These are phyloP conservation scores for Rhagologus leucostigma DNA, from an alignment of 2,113 vertebrate genomes.

Conservation along the genomic window DNA sequence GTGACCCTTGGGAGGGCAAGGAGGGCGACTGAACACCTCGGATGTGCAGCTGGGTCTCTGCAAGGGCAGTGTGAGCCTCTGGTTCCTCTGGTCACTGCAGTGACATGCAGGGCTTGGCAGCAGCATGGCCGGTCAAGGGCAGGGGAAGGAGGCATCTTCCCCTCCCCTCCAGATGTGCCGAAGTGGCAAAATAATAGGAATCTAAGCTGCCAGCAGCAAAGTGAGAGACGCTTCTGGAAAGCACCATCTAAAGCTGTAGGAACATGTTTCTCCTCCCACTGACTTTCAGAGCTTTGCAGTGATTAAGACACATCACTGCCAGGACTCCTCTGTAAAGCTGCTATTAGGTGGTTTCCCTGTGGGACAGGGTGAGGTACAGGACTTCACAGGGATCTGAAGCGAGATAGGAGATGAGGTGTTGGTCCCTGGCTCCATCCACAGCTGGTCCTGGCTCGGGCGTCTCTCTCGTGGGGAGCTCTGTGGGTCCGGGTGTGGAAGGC, in stretches of 20 bases:
- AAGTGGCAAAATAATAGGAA: neutral
- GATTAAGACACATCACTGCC: neutral
- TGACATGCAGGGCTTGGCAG: neutral
- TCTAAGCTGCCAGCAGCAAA: neutral
- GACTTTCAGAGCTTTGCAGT: neutral
- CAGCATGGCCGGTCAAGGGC: accelerated
- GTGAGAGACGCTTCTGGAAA: neutral
- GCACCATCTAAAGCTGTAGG: neutral
- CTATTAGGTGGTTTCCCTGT: neutral
- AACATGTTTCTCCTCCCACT: slow-evolving; percentile 34
- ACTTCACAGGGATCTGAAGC: neutral
- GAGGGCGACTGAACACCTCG: accelerated
- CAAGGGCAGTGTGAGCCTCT: neutral
- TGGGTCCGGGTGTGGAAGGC: neutral
- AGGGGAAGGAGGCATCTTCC: neutral
- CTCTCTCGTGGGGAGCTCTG: neutral
- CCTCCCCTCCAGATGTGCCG: neutral
- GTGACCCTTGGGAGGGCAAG: neutral
- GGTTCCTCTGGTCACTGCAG: neutral
- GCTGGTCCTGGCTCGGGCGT: accelerated
- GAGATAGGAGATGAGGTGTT: neutral
- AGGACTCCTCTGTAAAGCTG: neutral
- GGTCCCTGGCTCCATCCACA: neutral
- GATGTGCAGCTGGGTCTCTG: neutral
- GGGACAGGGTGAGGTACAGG: neutral